Evolutionary conservation across 2,113 vertebrate species (phyloP), one percentile per base, ranked within the genome.

Genomic region (Rhinolophus sinicus): DNA sequence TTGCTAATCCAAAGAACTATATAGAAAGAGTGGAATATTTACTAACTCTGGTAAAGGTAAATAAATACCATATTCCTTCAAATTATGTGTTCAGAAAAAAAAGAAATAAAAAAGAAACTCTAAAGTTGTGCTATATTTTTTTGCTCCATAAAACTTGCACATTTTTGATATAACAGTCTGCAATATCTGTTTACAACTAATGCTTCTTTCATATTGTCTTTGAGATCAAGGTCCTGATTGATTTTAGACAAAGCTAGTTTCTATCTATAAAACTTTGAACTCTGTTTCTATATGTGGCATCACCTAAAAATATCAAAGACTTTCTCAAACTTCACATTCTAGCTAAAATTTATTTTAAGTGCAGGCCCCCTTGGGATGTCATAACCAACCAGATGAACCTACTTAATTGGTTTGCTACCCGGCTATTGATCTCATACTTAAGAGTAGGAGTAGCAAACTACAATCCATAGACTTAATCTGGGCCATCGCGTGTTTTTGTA

Each of bases 31-130:
- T 76, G 76, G 70, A 97, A 88, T 81, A 58, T 93, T 93, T 92
- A 88, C n/a, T 94, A 95, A 62, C 84, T 95, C 38, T 65, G 92
- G 69, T 50, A 92, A 97, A 97, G 91, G 78, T 91, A 97, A 96
- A 88, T 78, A 95, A 97, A 83, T 72, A 92, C 62, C 35, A 80
- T 85, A 93, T 88, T 96, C 35, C 33, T 94, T 93, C 81, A 96
- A 83, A 89, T 33, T 97, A 47, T 40, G 28, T 60, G 16, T 94
- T 92, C 65, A 90, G 50, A 47, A 88, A 94, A 82, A 14, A 60
- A 38, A 62, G 80, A 62, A 26, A 16, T 28, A 26, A 15, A 76
- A 85, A 56, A 4, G 3, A 6, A 90, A 14, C 21, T 44, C 60
- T 78, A 81, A 69, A 91, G 50, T 78, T 38, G 60, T 85, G 69